These are phyloP conservation scores for Aselliscus stoliczkanus DNA, from an alignment of 2,797 vertebrate genomes.

Conservation along the genomic window DNA sequence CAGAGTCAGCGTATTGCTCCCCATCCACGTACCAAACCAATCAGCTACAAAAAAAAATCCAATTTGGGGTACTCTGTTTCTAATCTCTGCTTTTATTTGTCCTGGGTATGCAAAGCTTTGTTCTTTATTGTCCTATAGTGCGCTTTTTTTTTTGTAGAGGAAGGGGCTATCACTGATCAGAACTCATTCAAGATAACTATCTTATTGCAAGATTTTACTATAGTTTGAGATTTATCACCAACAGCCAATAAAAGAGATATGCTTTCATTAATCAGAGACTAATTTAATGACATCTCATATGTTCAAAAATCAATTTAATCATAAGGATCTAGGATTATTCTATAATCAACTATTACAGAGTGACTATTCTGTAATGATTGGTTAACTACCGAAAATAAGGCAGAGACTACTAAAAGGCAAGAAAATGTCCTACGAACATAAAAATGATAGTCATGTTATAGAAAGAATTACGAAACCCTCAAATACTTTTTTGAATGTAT, in stretches of 20 bases:
- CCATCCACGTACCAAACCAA: not conserved
- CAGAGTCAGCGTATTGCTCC: not conserved
- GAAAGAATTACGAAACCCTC: not conserved
- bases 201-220: not conserved
- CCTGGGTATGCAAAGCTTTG: not conserved
- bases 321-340: not conserved
- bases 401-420: not conserved
- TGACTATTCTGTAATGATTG: not conserved
- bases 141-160: not conserved
- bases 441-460: not conserved
- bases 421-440: not conserved
- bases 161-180: not conserved
- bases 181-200: not conserved
- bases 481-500: not conserved
- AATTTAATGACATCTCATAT: not conserved
- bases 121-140: not conserved
- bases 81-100: not conserved
- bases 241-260: not conserved
- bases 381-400: not conserved
- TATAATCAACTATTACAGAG: not conserved
- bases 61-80: not conserved
- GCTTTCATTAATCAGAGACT: not conserved
- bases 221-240: not conserved
- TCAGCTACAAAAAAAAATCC: not conserved
- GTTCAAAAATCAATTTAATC: not conserved